Percentiles rank a stretch among this genome's conserved stretches.
These are phyloP conservation scores for Nymphalis polychloros DNA, from an alignment of 2,888 invertebrate species.

Conservation along the genomic window DNA sequence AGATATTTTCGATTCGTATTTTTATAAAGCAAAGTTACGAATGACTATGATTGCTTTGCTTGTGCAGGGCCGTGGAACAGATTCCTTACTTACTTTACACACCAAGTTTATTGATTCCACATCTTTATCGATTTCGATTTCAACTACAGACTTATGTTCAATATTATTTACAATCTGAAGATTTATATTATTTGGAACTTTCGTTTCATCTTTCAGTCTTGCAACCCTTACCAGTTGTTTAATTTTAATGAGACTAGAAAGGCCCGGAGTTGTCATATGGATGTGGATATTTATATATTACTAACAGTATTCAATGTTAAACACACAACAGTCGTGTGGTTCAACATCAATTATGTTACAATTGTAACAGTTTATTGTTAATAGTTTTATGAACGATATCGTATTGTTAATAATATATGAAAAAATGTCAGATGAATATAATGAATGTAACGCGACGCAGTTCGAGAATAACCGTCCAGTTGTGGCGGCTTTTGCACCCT, in stretches of 20 bases:
- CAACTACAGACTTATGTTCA: constrained; percentile 35
- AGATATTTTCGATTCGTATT: constrained; percentile 82
- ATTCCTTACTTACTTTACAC: constrained; percentile 45
- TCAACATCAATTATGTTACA: constrained; percentile 1
- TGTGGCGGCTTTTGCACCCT: constrained; percentile 78
- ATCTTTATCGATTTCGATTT: constrained; percentile 46
- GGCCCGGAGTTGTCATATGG: constrained; percentile 66
- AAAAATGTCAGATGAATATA: constrained; percentile 42
- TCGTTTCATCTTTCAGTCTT: constrained; percentile 34
- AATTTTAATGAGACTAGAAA: constrained; percentile 51
- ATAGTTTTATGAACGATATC: constrained; percentile 37
- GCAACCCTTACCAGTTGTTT: constrained; percentile 36
- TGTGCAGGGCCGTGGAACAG: constrained; percentile 74
- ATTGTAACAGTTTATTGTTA: constrained; percentile 2
- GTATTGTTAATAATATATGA: constrained; percentile 45
- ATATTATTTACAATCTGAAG: constrained; percentile 24
- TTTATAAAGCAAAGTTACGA: constrained; percentile 81
- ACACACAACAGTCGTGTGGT: constrained; percentile 15
- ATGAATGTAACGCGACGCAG: constrained; percentile 67
- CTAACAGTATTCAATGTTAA: constrained; percentile 49
- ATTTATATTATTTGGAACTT: constrained; percentile 23
- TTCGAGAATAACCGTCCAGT: constrained; percentile 79
- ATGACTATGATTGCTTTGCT: constrained; percentile 78
- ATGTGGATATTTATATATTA: constrained; percentile 49
- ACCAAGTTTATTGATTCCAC: constrained; percentile 42